A percentile compares a stretch with the other conserved stretches of the same genome.
Conservation (phyloP, 2,797 vertebrate genomes). For the Meda fulgida region DNA sequence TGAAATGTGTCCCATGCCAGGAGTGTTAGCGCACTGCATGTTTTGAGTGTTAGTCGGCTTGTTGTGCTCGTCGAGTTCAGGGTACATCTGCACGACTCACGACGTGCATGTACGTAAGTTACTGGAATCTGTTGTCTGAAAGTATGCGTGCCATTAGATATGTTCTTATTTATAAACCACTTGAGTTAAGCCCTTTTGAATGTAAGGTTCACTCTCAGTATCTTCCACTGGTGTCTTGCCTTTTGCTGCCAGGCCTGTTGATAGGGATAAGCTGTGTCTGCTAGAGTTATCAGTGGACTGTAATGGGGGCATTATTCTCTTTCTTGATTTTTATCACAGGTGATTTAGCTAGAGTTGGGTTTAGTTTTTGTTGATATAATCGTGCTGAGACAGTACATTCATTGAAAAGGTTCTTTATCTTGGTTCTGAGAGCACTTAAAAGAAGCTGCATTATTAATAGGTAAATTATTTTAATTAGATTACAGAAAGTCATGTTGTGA, state of each 20-base stretch:
- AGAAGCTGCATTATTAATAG: conserved; percentile 66
- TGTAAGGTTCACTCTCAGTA: not conserved
- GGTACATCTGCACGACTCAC: conserved; percentile 4
- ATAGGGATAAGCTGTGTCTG: conserved; percentile 23
- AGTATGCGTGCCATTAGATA: not conserved
- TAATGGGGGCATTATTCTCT: conserved; percentile 4
- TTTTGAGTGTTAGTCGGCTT: not conserved
- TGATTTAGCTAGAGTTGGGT: conserved; percentile 3
- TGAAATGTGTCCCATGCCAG: not conserved
- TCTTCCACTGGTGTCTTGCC: not conserved
- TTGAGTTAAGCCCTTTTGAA: not conserved
- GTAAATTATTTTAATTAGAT: conserved; percentile 70
- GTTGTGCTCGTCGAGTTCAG: not conserved
- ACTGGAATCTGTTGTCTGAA: conserved; percentile 1
- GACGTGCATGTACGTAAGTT: not conserved
- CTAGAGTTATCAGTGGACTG: conserved; percentile 19
- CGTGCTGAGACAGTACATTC: conserved; percentile 53
- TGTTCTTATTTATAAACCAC: conserved; percentile 25
- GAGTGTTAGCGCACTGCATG: not conserved
- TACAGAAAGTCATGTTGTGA: conserved; percentile 47
- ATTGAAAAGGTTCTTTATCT: conserved; percentile 59
- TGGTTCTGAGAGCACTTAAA: conserved; percentile 69
- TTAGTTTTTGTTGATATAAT: conserved; percentile 55
- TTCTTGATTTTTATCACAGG: not conserved
- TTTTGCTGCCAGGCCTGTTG: not conserved